Base-by-base conservation (phyloP, 1,140 invertebrate species). In the Pachyrhynchus sulphureomaculatus region DNA sequence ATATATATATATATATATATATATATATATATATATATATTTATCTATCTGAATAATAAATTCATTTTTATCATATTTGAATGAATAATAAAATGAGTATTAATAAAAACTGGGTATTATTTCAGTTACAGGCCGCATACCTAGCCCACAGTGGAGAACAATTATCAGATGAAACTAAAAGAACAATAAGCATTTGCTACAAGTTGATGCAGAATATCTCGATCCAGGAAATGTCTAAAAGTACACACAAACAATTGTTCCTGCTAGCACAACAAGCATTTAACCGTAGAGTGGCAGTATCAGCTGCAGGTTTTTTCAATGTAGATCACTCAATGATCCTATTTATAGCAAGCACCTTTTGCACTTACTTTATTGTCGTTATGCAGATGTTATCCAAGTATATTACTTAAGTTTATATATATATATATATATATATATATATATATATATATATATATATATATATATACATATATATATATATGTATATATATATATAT, bases 321-420 rank as follows among this genome's bases (percentile, higher is more conserved):
- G 21, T 61, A 15, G 49, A 61, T 26, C 29, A 61, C 15, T 45
- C 58, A 1, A 61, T 61, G 58, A 53, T 61, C 23, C 10, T 61
- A n/a, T 61, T 61, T 23, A 52, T 61, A n/a, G 29, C 23, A n/a
- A 53, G 48, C 1, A 61, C 48, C 1, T 53, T 61, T 26, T 53
- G 51, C 20, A 53, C 58, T 10, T 61, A 61, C 33, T 53, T 61
- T 45, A 61, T 61, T 45, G 58, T 61, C 6, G 58, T 53, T 23
- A 44, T 53, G 26, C 58, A 61, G 33, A 20, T 61, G 2, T 36
- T 61, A 20, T 32, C 41, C 15, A n/a, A n/a, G n/a, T n/a, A n/a
- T n/a, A n/a, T n/a, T n/a, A n/a, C n/a, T n/a, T n/a, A n/a, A n/a
- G n/a, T n/a, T n/a, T n/a, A n/a, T n/a, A n/a, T n/a, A n/a, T n/a